A percentile compares a stretch with the other conserved stretches of the same genome.
phyloP scores from a whole-genome alignment of 2,113 vertebrate genomes.

The Herpetotheres cachinnans region DNA sequence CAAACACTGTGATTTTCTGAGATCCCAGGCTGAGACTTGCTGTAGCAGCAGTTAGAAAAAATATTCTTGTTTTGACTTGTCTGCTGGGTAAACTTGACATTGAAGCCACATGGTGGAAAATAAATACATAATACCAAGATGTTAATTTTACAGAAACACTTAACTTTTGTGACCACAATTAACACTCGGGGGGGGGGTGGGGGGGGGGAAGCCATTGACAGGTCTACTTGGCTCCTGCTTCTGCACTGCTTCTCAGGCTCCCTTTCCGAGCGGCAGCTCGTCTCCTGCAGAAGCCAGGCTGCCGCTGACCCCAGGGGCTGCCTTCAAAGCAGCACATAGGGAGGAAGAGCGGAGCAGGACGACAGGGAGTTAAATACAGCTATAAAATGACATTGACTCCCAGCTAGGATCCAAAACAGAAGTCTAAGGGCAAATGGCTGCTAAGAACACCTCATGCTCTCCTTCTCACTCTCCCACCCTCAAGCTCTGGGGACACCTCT shows the following conservation, averaged over 20 bases:
- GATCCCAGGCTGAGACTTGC: constrained; percentile 38
- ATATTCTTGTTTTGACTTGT: constrained; percentile 54
- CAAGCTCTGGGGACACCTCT: background rate
- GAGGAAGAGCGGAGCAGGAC: background rate
- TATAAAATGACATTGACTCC: background rate
- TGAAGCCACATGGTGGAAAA: constrained; percentile 22
- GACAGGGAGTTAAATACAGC: constrained; percentile 24
- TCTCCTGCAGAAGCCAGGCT: background rate
- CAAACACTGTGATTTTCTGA: background rate
- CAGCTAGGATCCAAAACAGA: background rate
- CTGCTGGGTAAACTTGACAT: constrained; percentile 39
- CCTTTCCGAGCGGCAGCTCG: background rate
- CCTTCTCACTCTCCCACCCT: background rate
- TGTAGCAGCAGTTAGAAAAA: background rate
- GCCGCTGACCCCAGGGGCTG: constrained; percentile 1
- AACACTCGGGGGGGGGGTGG: background rate
- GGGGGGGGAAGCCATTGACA: background rate
- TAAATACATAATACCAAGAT: constrained; percentile 43
- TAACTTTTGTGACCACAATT: constrained; percentile 62
- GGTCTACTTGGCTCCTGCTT: constrained; percentile 16
- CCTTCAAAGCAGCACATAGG: constrained; percentile 19
- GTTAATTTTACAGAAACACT: constrained; percentile 64
- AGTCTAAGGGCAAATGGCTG: background rate
- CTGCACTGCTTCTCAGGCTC: background rate
- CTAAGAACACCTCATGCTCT: background rate